Evolutionary conservation across 1,140 invertebrate species (phyloP).

Genomic region (Drosophila teissieri): DNA sequence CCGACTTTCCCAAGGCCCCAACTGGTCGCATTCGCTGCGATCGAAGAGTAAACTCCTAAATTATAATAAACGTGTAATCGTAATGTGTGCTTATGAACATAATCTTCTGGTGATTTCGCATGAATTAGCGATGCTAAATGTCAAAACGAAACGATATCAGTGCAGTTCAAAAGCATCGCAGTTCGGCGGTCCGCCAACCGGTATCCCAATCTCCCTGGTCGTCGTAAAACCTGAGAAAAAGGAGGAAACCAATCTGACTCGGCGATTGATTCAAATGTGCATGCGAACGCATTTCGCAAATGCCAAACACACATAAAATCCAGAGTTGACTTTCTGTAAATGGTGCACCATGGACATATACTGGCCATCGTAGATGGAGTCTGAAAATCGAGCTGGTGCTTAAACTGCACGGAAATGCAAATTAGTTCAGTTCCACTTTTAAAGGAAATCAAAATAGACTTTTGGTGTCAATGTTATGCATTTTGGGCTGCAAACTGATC

Average conservation of each 20-base stretch:
- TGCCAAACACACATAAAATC: conserved; percentile 71
- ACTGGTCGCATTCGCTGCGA: conserved; percentile 26
- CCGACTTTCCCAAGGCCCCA: conserved; percentile 34
- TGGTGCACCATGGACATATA: conserved; percentile 22
- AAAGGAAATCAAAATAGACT: not conserved
- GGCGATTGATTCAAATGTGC: conserved; percentile 81
- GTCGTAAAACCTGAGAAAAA: conserved; percentile 50
- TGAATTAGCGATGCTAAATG: conserved; percentile 83
- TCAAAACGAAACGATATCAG: conserved; percentile 72
- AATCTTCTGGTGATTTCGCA: conserved; percentile 79
- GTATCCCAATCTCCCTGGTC: conserved; percentile 18
- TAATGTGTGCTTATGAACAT: conserved; percentile 84
- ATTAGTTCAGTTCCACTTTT: too few species aligned
- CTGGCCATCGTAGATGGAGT: conserved; percentile 10
- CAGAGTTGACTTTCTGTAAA: conserved; percentile 46
- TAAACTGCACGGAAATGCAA: not conserved
- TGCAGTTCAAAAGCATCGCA: conserved; percentile 50
- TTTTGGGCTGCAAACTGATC: too few species aligned
- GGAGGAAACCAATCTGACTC: conserved; percentile 49
- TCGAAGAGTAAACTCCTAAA: conserved; percentile 74
- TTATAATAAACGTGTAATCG: conserved; percentile 84
- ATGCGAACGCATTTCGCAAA: conserved; percentile 73
- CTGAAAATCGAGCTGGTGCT: conserved; percentile 1
- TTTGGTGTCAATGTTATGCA: too few species aligned
- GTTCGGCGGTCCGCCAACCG: conserved; percentile 46